Base-by-base conservation (phyloP, 2,888 invertebrate species). In the Psylliodes chrysocephalus region DNA sequence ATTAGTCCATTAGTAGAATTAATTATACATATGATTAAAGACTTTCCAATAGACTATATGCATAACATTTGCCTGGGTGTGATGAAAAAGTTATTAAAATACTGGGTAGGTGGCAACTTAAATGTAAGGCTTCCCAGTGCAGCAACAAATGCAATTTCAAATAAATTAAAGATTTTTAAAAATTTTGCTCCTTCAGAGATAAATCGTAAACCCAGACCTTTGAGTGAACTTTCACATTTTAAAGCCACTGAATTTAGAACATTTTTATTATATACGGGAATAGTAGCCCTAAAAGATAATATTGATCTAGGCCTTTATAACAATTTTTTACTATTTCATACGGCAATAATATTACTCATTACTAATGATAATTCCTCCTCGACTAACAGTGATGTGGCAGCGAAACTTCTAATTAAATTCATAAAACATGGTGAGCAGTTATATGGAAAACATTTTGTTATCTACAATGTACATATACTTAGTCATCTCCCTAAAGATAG, bases 1-100 rank as follows among this genome's bases (percentile, higher is more conserved):
- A 38, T 46, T 28, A 49, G 64, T 2, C 64, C 64, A 19, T 38
- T 64, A n/a, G 15, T 18, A 17, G n/a, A 54, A 18, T 49, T 66
- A 35, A 12, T 25, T 8, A 44, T 65, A n/a, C 56, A 35, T 33
- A 19, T 62, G 19, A 46, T 64, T 18, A 14, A 42, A 8, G 28
- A 46, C n/a, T 66, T 64, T 57, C 62, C 62, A 42, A 55, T 64
- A n/a, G 59, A 66, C 25, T 66, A 63, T 47, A 66, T 64, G 64
- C 61, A 63, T 46, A 19, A 12, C 10, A 28, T 66, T 15, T 65
- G 60, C 40, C 10, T 57, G 7, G 65, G 63, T 3, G 57, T 63
- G 18, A 47, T 42, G 5, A 44, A 46, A 42, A 68, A 68, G 19
- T 33, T 66, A 51, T 14, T 68, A 33, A 64, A 61, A 52, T 28